A percentile compares a stretch with the other conserved stretches of the same genome.
Evolutionary conservation across 2,113 vertebrate species (phyloP).

Genomic region (Neofelis nebulosa): DNA sequence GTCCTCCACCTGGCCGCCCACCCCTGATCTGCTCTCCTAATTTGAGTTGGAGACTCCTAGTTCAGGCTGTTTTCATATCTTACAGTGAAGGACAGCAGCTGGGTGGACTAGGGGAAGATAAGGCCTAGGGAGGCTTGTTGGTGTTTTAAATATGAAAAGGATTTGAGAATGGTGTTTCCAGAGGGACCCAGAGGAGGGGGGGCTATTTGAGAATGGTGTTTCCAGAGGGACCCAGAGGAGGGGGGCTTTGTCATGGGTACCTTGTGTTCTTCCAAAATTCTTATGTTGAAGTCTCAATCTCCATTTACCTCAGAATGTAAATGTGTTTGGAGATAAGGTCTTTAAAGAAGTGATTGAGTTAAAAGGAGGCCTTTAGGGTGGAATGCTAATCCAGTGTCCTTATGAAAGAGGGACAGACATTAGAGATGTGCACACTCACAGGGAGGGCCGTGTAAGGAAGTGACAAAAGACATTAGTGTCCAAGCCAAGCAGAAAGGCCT

Average conservation of each 20-base stretch:
- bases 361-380: neutral
- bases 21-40: neutral
- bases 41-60: neutral
- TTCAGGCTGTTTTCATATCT: neutral
- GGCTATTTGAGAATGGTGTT: neutral
- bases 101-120: neutral
- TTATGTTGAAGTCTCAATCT: neutral
- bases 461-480: neutral
- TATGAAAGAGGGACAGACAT: neutral
- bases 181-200: neutral
- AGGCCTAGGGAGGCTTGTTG: neutral
- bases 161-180: neutral
- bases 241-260: fast-evolving
- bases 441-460: neutral
- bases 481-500: neutral
- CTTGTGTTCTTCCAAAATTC: neutral
- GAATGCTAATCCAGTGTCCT: neutral
- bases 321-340: neutral
- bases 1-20: neutral
- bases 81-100: neutral
- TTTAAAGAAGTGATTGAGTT: neutral
- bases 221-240: neutral
- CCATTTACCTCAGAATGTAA: neutral
- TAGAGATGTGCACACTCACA: no score
- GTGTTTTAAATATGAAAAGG: neutral